Base-by-base conservation (phyloP, 2,888 invertebrate species). In the Pachliopta kotzebuea region DNA sequence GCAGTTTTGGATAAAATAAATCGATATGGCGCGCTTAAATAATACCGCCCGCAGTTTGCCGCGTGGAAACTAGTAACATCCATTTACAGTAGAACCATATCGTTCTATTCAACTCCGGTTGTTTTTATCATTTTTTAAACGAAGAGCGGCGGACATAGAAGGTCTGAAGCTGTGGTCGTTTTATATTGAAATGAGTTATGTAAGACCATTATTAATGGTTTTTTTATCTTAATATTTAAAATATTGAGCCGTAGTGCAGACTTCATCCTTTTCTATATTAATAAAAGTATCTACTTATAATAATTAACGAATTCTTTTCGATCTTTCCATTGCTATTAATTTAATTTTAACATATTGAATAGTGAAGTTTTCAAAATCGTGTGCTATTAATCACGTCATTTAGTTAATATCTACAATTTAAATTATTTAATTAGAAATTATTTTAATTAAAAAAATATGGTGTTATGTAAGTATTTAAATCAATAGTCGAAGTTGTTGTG, bases 1-100 rank as follows among this genome's bases (percentile, higher is more conserved):
- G 84, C 84, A 82, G 84, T 88, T 83, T 86, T 77, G 83, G 79
- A 88, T 88, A 86, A 88, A 87, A 87, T 89, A 87, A 88, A 89
- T 89, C 85, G 88, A 87, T 88, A 86, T 80, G 69, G 83, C 79
- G 78, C 82, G 82, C 83, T 86, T 88, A 86, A 80, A 84, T 85
- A 85, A 86, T 86, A 87, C 88, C 90, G 84, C 89, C 88, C 84
- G 88, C 81, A 80, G 88, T 82, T 85, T 77, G 69, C 66, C 57
- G 58, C 66, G 68, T 70, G 69, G 71, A 77, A 76, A 82, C 78
- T 72, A 73, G 73, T 72, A 72, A 74, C 74, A 76, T 80, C 85
- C 85, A 84, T 68, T 79, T 69, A 72, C 72, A 69, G 69, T 76
- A 81, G 87, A 74, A 66, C 86, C 79, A 75, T 75, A 70, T 70